Percentiles rank a stretch among this genome's conserved stretches.
Evolutionary conservation across 2,888 invertebrate genomes (phyloP).

Genomic region (Empis stercorea): DNA sequence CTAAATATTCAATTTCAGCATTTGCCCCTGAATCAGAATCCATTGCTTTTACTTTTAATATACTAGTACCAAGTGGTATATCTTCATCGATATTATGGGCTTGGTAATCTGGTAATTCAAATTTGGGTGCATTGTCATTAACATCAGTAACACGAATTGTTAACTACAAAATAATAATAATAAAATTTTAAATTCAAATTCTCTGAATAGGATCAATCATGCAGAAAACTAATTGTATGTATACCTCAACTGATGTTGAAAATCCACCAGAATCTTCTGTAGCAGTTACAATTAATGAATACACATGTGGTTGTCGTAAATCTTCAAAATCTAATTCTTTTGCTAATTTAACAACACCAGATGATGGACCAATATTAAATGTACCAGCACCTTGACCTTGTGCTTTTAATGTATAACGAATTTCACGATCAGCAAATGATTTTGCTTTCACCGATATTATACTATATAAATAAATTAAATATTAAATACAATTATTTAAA

Average conservation of each 20-base stretch:
- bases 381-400: constrained; percentile 90
- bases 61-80: constrained; percentile 79
- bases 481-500: background rate
- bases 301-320: constrained; percentile 83
- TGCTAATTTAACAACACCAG: constrained; percentile 89
- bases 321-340: constrained; percentile 97
- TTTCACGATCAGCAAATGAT: constrained; percentile 92
- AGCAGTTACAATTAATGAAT: constrained; percentile 83
- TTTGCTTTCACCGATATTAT: constrained; percentile 95
- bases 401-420: constrained; percentile 89
- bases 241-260: constrained; percentile 88
- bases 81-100: constrained; percentile 95
- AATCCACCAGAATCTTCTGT: constrained; percentile 97
- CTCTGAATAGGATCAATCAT: constrained; percentile 2
- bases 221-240: constrained; percentile 14
- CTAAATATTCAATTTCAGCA: constrained; percentile 86
- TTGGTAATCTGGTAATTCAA: constrained; percentile 92
- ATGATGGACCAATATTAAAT: constrained; percentile 87
- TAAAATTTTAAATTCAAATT: background rate
- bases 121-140: constrained; percentile 95
- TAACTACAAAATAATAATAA: constrained; percentile 44
- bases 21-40: constrained; percentile 91
- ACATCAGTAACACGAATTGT: constrained; percentile 91
- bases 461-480: constrained; percentile 48
- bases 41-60: constrained; percentile 88